Base-by-base conservation (phyloP, 2,113 vertebrate genomes). In the Chascanopsetta lugubris region DNA sequence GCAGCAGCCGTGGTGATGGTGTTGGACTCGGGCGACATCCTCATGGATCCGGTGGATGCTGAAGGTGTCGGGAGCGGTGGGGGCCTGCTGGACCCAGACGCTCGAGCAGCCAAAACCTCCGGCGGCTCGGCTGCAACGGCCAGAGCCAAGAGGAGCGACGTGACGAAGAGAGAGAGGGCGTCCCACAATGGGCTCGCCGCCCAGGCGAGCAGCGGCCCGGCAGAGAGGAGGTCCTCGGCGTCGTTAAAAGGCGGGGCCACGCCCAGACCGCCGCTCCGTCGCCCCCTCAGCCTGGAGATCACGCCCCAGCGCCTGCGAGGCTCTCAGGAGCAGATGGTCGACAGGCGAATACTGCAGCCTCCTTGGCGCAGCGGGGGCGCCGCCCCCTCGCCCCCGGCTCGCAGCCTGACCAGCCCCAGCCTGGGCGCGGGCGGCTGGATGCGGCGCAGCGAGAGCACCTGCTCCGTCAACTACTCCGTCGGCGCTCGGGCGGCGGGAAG, bases 381-480 rank as follows among this genome's bases (percentile, higher is more conserved):
- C 0, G 85, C 80, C n/a, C 90, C 92, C 2, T 85, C 83, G 12
- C 88, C 87, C 1, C 91, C 91, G 0, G 46, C 78, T 1, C 87
- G 91, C 48, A 91, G 92, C 76, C 80, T 90, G 27, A 91, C 90
- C 21, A 92, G 87, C 54, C 87, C 91, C 10, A 69, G 93, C 68
- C 74, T 90, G 45, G 83, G 81, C 2, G 60, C 69, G 0, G 84
- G 89, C 22, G 72, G 90, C 43, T 94, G 88, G 87, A 92, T 94
- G 88, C 93, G 90, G 2, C 91, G 94, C 45, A 93, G 94, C 2
- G 94, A 94, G 64, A 92, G 94, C 78, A 89, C 89, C 22, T 89
- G 92, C 62, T 89, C 92, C 0, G 89, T 94, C 54, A 94, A 91
- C 58, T 85, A 84, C 60, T 65, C 70, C 2, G 56, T 60, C 2